Base-by-base conservation (phyloP, 2,888 invertebrate species). In the Tiliacea citrago region DNA sequence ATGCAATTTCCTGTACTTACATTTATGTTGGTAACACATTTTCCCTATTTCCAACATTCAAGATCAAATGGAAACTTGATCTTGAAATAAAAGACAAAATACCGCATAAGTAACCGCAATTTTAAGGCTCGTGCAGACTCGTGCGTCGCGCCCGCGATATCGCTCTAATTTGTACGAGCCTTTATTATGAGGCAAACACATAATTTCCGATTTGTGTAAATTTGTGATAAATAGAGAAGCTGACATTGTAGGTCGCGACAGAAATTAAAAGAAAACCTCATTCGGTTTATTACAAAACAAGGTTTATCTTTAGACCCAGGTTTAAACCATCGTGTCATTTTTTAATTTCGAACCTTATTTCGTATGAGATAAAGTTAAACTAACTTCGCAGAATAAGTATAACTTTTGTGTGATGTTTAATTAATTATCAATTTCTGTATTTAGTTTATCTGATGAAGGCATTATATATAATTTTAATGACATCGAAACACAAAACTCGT, bases 1-100 rank as follows among this genome's bases (percentile, higher is more conserved):
- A 65, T 73, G 58, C 39, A 70, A 70, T 74, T 83, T 84, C 84
- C 84, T 81, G 80, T 57, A 68, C 45, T 73, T 68, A 62, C 35
- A 73, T 67, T 73, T 70, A 63, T 70, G n/a, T 79, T 73, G 79
- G 69, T 35, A 42, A 63, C 29, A n/a, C 1, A 61, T 79, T 79
- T 81, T 70, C 65, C 80, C 24, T 81, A 57, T 65, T 66, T 69
- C 39, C 35, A 35, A 13, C 13, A 35, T 69, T 51, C 79, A 73
- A 83, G 72, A 62, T 42, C 73, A 78, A 71, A 65, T 8, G 24
- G 57, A 62, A 47, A 63, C 62, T 51, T 70, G 49, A 18, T 79
- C 47, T 60, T 60, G 60, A 35, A 81, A 29, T 75, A 24, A 60
- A 63, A 63, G 8, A 63, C 35, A 29, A 63, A 51, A 51, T 12